Evolutionary conservation across 2,113 vertebrate genomes (phyloP).

Genomic region (Microtus oregoni): DNA sequence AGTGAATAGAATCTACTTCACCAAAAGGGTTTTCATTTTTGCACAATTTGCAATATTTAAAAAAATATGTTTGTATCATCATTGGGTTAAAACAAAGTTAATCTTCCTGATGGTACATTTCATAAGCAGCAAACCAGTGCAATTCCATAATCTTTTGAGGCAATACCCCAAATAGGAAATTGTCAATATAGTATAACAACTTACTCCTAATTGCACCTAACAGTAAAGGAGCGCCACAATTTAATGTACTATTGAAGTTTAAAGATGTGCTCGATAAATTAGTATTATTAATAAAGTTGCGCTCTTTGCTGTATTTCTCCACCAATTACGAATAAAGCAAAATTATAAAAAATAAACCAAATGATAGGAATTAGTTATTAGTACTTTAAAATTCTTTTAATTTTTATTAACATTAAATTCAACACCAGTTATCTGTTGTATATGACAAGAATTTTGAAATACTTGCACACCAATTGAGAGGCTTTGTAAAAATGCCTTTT

Average conservation of each 20-base stretch:
- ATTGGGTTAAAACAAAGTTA: not conserved
- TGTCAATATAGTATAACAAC: conserved; percentile 63
- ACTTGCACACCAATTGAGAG: conserved; percentile 67
- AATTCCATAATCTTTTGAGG: conserved; percentile 57
- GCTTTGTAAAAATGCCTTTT: conserved; percentile 39
- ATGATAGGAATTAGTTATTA: conserved; percentile 49
- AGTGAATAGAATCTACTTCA: conserved; percentile 73
- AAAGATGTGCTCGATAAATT: conserved; percentile 16
- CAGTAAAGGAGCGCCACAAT: conserved; percentile 47
- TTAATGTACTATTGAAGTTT: conserved; percentile 59
- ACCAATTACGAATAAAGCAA: conserved; percentile 53
- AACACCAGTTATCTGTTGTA: conserved; percentile 11
- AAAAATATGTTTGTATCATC: conserved; percentile 71
- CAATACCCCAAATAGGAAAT: conserved; percentile 51
- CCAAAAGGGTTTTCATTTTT: conserved; percentile 54
- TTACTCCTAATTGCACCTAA: conserved; percentile 59
- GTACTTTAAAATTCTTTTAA: conserved; percentile 56
- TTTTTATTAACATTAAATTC: conserved; percentile 52
- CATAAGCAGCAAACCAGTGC: conserved; percentile 42
- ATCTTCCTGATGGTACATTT: conserved; percentile 64
- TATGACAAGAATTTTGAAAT: conserved; percentile 60
- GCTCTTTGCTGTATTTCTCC: conserved; percentile 56
- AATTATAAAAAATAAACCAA: conserved; percentile 51
- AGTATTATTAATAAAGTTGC: conserved; percentile 66
- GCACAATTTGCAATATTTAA: conserved; percentile 41